Conservation (phyloP, 2,888 invertebrate species). For the Philhelius pedissequus region DNA sequence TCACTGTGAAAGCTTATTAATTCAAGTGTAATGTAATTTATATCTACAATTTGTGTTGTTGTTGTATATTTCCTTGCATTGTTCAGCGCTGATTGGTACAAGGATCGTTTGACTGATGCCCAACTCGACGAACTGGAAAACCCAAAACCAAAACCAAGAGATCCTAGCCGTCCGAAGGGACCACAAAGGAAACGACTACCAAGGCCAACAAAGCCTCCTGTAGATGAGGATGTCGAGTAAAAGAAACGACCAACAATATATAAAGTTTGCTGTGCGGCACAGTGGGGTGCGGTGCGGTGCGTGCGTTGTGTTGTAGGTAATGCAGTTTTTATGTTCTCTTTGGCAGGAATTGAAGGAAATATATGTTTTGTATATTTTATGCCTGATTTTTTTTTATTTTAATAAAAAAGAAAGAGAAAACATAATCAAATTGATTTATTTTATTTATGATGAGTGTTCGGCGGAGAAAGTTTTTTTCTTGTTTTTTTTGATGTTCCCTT, state of each 20-base stretch:
- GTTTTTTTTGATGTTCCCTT: neutral
- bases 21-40: slow-evolving; percentile 36
- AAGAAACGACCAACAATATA: slow-evolving; percentile 5
- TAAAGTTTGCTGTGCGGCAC: slow-evolving; percentile 19
- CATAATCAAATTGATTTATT: slow-evolving; percentile 24
- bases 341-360: slow-evolving; percentile 15
- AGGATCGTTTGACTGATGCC: slow-evolving; percentile 89
- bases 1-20: slow-evolving; percentile 28
- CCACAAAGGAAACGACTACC: slow-evolving; percentile 75
- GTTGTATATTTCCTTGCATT: slow-evolving; percentile 16
- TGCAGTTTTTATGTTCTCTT: slow-evolving; percentile 51
- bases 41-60: slow-evolving; percentile 5
- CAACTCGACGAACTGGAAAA: slow-evolving; percentile 89
- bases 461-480: neutral
- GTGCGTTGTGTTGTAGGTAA: slow-evolving; percentile 38
- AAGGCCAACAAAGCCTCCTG: slow-evolving; percentile 66
- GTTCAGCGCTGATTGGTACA: slow-evolving; percentile 93
- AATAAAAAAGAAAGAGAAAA: slow-evolving; percentile 20
- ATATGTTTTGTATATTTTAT: slow-evolving; percentile 23
- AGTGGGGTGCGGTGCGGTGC: too few species aligned
- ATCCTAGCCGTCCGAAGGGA: slow-evolving; percentile 80
- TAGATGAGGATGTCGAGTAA: slow-evolving; percentile 71
- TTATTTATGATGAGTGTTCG: slow-evolving; percentile 8
- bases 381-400: slow-evolving; percentile 11
- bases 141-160: slow-evolving; percentile 84